Conservation (phyloP, 2,113 vertebrate genomes). For the Psilopsiagon aurifrons region DNA sequence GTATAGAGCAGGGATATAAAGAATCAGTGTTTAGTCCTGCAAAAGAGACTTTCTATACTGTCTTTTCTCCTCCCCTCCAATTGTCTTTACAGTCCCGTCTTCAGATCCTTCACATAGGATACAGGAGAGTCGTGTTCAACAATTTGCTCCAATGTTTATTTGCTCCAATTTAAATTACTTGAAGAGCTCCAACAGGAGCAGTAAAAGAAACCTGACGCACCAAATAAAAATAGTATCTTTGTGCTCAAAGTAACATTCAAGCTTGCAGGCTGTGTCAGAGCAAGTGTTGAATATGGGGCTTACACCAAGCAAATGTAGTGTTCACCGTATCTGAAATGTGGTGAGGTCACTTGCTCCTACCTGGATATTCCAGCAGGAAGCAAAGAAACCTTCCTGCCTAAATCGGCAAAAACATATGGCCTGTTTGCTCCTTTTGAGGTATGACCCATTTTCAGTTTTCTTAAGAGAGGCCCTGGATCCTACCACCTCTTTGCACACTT, state of each 20-base stretch:
- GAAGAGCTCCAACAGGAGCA: not conserved
- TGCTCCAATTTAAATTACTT: not conserved
- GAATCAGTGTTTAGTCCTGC: not conserved
- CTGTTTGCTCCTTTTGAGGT: not conserved
- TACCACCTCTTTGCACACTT: not conserved
- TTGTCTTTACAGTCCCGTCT: fast-evolving
- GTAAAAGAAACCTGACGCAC: not conserved
- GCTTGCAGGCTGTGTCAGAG: not conserved
- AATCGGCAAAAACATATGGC: not conserved
- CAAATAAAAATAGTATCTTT: not conserved
- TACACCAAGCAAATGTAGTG: not conserved
- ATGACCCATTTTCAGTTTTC: not conserved
- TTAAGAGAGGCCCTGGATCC: not conserved
- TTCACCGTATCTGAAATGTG: not conserved
- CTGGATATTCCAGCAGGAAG: not conserved
- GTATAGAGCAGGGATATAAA: not conserved
- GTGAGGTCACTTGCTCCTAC: not conserved
- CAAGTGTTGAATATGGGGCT: not conserved
- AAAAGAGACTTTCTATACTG: not conserved
- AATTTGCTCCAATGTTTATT: not conserved
- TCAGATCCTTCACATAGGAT: not conserved
- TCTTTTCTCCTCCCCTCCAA: not conserved
- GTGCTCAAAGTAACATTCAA: not conserved
- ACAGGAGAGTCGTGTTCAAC: not conserved
- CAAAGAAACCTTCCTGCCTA: not conserved